These are phyloP conservation scores for Samia ricini DNA, from an alignment of 1,140 invertebrate genomes.

Conservation along the genomic window DNA sequence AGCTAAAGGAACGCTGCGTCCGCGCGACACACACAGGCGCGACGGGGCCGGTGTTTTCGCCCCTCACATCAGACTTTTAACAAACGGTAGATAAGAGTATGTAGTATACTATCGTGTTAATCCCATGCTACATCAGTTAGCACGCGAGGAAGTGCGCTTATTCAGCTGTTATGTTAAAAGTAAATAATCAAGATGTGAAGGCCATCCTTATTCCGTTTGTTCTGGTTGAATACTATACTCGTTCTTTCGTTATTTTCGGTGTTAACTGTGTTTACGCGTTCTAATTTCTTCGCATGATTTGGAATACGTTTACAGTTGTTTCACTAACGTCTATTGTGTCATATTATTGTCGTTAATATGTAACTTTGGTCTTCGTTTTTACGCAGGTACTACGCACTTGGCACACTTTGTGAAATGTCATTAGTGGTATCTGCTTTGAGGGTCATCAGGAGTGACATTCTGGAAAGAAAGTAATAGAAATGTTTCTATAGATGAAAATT, in stretches of 20 bases:
- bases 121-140: conserved; percentile 1
- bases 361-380: conserved; percentile 42
- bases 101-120: conserved; percentile 25
- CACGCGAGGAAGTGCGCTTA: not conserved
- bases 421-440: conserved; percentile 31
- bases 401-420: conserved; percentile 67
- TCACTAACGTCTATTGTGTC: conserved; percentile 40
- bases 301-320: conserved; percentile 38
- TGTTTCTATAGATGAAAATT: not conserved
- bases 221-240: conserved; percentile 41
- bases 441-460: conserved; percentile 18
- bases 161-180: not conserved
- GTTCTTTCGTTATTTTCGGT: conserved; percentile 45
- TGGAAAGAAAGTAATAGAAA: not conserved
- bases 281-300: conserved; percentile 69
- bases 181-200: conserved; percentile 21
- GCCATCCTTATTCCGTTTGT: conserved; percentile 37
- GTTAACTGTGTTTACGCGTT: conserved; percentile 68
- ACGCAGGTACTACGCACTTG: conserved; percentile 67
- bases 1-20: conserved; percentile 34
- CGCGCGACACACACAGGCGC: conserved; percentile 62
- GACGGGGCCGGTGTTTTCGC: conserved; percentile 67
- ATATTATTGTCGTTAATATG: conserved; percentile 35
- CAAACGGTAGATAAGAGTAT: conserved; percentile 30
- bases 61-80: conserved; percentile 48